Percentiles rank a stretch among this genome's conserved stretches.
Evolutionary conservation across 2,113 vertebrate species (phyloP).

Genomic region (Prunella fulvescens): DNA sequence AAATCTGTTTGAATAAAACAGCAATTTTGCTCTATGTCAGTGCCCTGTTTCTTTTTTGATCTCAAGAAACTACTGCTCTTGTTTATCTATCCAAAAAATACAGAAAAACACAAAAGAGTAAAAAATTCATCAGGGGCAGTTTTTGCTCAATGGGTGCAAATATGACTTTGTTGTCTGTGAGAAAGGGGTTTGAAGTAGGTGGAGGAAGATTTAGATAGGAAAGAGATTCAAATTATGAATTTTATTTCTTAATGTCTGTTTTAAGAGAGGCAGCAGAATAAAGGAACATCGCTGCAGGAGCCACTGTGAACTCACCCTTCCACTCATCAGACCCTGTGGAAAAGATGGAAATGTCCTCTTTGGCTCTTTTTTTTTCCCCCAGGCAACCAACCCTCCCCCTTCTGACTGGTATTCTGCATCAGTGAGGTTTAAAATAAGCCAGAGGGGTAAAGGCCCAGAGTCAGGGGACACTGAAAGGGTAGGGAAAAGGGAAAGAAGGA

Average conservation of each 20-base stretch:
- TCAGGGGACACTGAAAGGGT: neutral
- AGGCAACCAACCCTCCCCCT: neutral
- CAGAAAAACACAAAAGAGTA: neutral
- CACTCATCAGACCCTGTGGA: neutral
- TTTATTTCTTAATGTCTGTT: neutral
- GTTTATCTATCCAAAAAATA: neutral
- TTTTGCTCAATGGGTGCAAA: neutral
- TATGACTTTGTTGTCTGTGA: neutral
- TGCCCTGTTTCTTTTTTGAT: neutral
- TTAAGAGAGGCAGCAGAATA: neutral
- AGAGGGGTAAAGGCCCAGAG: neutral
- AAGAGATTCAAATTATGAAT: neutral
- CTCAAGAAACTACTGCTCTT: neutral
- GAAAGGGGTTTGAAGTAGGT: neutral
- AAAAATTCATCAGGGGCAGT: neutral
- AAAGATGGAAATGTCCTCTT: neutral
- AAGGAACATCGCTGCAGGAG: neutral
- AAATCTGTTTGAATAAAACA: neutral
- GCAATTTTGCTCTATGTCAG: neutral
- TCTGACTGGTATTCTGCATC: neutral
- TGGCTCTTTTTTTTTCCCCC: neutral
- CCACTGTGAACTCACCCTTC: neutral
- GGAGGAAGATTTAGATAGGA: neutral
- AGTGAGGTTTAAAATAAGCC: constrained; percentile 2
- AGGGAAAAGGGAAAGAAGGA: neutral